Evolutionary conservation across 2,797 vertebrate genomes (phyloP).

Genomic region (Dallia pectoralis): DNA sequence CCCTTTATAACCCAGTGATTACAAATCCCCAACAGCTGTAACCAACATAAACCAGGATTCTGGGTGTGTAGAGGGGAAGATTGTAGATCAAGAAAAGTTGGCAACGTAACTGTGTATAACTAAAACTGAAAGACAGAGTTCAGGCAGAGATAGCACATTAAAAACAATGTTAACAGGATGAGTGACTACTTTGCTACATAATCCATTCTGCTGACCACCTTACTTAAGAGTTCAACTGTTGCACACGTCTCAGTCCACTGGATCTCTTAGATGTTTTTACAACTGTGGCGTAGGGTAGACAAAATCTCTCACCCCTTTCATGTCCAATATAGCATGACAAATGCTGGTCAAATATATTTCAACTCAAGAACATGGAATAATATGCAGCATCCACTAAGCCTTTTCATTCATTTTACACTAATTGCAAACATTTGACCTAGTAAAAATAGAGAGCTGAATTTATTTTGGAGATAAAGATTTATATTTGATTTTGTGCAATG

Average conservation of each 20-base stretch:
- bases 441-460: not conserved
- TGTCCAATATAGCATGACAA: too few relatives aligned
- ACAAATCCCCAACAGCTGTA: too few relatives aligned
- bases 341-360: not conserved
- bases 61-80: not conserved
- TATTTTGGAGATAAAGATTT: not conserved
- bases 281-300: not conserved
- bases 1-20: too few relatives aligned
- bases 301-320: too few relatives aligned
- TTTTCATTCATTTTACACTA: not conserved
- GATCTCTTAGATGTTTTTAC: not conserved
- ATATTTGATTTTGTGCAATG: not conserved
- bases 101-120: conserved; percentile 13
- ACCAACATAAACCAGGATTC: too few relatives aligned
- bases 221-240: conserved; percentile 1
- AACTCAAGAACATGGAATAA: not conserved
- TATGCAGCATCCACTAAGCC: not conserved
- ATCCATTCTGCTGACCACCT: not conserved
- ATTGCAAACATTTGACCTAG: not conserved
- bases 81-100: conserved; percentile 1
- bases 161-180: not conserved
- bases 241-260: not conserved
- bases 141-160: not conserved
- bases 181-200: not conserved
- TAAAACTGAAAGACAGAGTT: conserved; percentile 9